A percentile compares a stretch with the other conserved stretches of the same genome.
These are phyloP conservation scores for Echinops telfairi DNA, from an alignment of 2,113 vertebrate genomes.

Conservation along the genomic window DNA sequence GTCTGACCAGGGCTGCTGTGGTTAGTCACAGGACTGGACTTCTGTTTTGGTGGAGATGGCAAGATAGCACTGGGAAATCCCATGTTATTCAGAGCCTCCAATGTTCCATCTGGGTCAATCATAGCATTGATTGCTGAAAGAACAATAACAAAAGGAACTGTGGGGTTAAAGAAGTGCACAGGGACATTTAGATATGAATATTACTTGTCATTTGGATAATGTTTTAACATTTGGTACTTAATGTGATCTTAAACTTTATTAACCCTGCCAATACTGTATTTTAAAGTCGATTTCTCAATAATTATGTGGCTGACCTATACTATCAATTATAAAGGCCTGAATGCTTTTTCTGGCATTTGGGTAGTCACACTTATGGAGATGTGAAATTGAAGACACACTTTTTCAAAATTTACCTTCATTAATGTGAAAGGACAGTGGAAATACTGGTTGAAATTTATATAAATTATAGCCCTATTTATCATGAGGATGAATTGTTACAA, in stretches of 20 bases:
- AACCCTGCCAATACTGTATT: slow-evolving; percentile 9
- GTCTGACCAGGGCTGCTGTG: slow-evolving; percentile 81
- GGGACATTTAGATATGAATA: background rate
- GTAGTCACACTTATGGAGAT: background rate
- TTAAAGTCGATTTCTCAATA: background rate
- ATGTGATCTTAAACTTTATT: background rate
- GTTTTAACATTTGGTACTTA: background rate
- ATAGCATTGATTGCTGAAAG: slow-evolving; percentile 95
- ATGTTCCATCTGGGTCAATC: slow-evolving; percentile 97
- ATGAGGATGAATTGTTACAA: background rate
- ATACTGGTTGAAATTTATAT: background rate
- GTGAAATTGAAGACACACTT: slow-evolving; percentile 8
- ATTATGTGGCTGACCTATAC: background rate
- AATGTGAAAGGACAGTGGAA: background rate
- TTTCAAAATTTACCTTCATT: slow-evolving; percentile 2
- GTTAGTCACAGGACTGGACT: slow-evolving; percentile 85
- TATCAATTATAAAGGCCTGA: background rate
- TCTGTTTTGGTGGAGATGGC: slow-evolving; percentile 87
- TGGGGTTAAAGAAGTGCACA: background rate
- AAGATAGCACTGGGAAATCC: slow-evolving; percentile 90
- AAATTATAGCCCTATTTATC: background rate
- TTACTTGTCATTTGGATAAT: background rate
- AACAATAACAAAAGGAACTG: background rate
- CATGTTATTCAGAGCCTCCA: slow-evolving; percentile 95
- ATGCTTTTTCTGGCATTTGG: background rate